Percentiles rank a stretch among this genome's conserved stretches.
phyloP scores from a whole-genome alignment of 2,888 invertebrate species.

The Hipparchia sbordonii region DNA sequence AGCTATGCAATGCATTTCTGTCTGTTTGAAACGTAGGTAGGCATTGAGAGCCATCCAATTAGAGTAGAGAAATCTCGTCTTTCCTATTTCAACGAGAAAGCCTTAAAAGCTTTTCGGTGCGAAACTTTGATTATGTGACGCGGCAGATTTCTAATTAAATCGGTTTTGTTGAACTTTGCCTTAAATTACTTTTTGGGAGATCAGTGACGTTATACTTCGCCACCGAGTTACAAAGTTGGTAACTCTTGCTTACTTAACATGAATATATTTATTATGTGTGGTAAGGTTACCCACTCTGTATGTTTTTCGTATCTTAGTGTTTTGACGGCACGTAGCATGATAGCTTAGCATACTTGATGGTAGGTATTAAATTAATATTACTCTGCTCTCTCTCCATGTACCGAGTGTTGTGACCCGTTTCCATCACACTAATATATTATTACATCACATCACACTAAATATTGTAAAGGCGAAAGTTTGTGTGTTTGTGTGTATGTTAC shows the following conservation, averaged over 20 bases:
- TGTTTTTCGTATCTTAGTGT: not conserved
- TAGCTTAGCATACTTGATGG: not conserved
- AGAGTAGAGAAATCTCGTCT: constrained; percentile 15
- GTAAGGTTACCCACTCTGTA: not conserved
- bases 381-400: too few species aligned
- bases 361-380: too few species aligned
- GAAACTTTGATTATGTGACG: constrained; percentile 33
- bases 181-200: constrained; percentile 19
- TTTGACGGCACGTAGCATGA: not conserved
- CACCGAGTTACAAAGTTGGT: constrained; percentile 18
- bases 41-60: constrained; percentile 9
- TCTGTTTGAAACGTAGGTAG: not conserved
- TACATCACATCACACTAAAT: too few species aligned
- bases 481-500: too few species aligned
- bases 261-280: constrained; percentile 10
- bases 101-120: constrained; percentile 8
- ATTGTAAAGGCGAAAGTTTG: too few species aligned
- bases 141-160: constrained; percentile 37
- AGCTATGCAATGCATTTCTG: not conserved
- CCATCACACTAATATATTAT: too few species aligned
- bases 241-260: constrained; percentile 11
- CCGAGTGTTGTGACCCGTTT: too few species aligned
- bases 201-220: constrained; percentile 9
- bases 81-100: constrained; percentile 15
- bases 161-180: constrained; percentile 27